Base-by-base conservation (phyloP, 2,113 vertebrate species). In the cattle (Bos taurus) region DNA sequence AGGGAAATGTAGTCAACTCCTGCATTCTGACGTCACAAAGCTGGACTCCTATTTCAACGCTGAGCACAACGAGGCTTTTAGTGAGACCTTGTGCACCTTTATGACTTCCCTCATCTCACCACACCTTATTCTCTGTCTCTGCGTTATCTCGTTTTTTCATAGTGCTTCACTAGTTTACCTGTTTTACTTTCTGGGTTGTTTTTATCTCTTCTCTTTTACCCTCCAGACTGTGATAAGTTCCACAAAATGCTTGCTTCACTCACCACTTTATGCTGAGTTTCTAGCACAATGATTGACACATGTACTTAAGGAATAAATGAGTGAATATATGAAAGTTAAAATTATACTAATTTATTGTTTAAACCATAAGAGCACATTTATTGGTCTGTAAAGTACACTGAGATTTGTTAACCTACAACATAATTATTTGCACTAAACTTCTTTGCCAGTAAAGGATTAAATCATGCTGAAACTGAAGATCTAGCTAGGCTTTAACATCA, bases 401-500 rank as follows among this genome's bases (percentile, higher is more conserved):
- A 60, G 54, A 85, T 36, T 88, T 87, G 81, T 60, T 56, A 60
- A 80, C 28, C 36, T 77, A 77, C 40, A 91, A 85, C 17, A 48
- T 50, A 52, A 52, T 85, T 78, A 28, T 67, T 94, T n/a, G 54
- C 46, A 83, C 59, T 17, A 78, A 92, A 25, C 86, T 86, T 94
- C 91, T 74, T 96, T 86, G 43, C 26, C 54, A 64, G 6, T 92
- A 46, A 85, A 96, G 48, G n/a, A 74, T 21, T 94, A 92, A 90
- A 90, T 82, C 10, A 17, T 81, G 80, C 62, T 88, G 26, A 85
- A 89, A 82, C 71, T 95, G 33, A 95, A 90, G 12, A 16, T 56
- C 28, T 91, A 59, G 52, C 14, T 46, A 43, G 16, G 2, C 57
- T 81, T 83, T 52, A 83, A 36, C 13, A 91, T 78, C 15, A 67